Percentiles rank a stretch among this genome's conserved stretches.
Conservation (phyloP, 53 echinoderm and acorn worm genomes). For the Luidia sarsii region DNA sequence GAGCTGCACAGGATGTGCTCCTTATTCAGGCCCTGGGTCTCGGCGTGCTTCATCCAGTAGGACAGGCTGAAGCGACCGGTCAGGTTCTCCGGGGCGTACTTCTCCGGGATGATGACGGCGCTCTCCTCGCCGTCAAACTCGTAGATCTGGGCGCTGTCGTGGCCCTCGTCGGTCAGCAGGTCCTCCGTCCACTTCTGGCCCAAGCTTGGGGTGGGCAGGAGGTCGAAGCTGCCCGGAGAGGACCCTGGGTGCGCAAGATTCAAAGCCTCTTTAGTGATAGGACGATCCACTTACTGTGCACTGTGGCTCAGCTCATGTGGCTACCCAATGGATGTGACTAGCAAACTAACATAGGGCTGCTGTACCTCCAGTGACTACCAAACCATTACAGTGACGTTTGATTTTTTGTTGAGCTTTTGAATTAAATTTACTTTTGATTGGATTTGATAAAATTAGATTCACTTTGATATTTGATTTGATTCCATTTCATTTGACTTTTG, state of each 20-base stretch:
- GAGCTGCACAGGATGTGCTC: constrained; percentile 91
- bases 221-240: constrained; percentile 73
- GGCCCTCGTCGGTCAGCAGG: constrained; percentile 89
- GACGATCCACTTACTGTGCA: too few species aligned
- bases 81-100: constrained; percentile 84
- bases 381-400: too few species aligned
- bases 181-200: constrained; percentile 88
- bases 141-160: constrained; percentile 96
- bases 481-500: too few species aligned
- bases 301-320: too few species aligned
- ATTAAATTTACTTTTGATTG: too few species aligned
- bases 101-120: constrained; percentile 78
- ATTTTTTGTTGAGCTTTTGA: too few species aligned
- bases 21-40: constrained; percentile 71
- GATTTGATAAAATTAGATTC: too few species aligned
- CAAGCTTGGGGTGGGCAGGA: constrained; percentile 80
- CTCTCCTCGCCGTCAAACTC: constrained; percentile 87
- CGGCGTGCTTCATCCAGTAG: constrained; percentile 94
- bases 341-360: too few species aligned
- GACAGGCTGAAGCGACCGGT: constrained; percentile 82
- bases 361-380: too few species aligned
- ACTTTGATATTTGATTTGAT: too few species aligned
- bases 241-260: constrained; percentile 64
- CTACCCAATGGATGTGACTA: too few species aligned
- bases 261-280: too few species aligned